Base-by-base conservation (phyloP, 2,797 vertebrate species). In the Staurois parvus region DNA sequence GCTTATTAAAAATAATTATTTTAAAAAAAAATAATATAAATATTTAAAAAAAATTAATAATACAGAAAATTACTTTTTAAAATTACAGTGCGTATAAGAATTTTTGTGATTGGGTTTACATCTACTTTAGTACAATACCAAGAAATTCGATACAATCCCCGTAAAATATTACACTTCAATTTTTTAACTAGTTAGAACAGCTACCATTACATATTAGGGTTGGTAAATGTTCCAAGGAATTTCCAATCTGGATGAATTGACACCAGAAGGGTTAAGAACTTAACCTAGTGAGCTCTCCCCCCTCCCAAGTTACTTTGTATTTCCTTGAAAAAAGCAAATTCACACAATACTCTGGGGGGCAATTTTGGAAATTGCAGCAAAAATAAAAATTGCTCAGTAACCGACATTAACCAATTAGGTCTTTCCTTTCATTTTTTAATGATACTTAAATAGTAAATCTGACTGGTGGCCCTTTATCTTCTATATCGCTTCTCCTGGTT, bases 331-430 rank as follows among this genome's bases (percentile, higher is more conserved):
- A 37, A 37, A 37, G 32, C 30, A n/a, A 34, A 10, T 72, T 37
- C 34, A 72, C 69, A 40, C 69, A 72, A 40, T 34, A 72, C 69
- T 64, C 59, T 11, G n/a, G 59, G n/a, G 59, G 59, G 12, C 59
- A 64, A 26, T 64, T n/a, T 64, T 26, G n/a, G 7, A 64, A 24
- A 64, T 26, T 64, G 24, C 7, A 64, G n/a, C 9, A 64, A 64
- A 37, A n/a, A 9, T 2, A 26, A 64, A 64, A 64, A 64, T 24
- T 24, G 11, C 21, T 24, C n/a, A 2, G 21, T 9, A n/a, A 10
- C 21, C 1, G 7, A 64, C 26, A 59, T 19, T 8, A 64, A 26
- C 59, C 59, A 64, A 64, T 64, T 13, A 24, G 59, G 59, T 1
- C 11, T 26, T 2, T 26, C 10, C 59, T 64, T 64, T 26, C 24